These are phyloP conservation scores for Nycticorax nycticorax DNA, from an alignment of 2,113 vertebrate genomes.

Conservation along the genomic window DNA sequence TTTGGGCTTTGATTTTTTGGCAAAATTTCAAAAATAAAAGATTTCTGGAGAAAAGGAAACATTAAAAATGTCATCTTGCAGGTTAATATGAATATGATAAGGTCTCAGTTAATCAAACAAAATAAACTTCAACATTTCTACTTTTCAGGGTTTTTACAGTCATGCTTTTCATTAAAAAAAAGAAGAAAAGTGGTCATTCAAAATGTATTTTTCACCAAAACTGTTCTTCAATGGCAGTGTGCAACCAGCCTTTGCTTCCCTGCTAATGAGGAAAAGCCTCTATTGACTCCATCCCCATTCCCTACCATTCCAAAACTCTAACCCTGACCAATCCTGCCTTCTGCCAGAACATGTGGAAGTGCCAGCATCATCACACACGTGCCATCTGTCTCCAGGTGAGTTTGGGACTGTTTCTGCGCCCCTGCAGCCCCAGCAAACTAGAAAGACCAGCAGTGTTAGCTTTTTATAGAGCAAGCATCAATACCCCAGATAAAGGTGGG, in stretches of 20 bases:
- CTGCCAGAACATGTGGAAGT: fast-evolving
- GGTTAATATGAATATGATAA: not conserved
- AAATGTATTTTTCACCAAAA: not conserved
- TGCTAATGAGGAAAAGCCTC: not conserved
- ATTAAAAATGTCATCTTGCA: not conserved
- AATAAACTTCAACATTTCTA: not conserved
- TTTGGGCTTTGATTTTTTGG: not conserved
- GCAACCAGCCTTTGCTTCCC: not conserved
- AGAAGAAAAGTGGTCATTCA: not conserved
- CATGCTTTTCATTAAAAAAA: not conserved
- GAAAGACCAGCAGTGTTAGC: not conserved
- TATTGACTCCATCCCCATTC: not conserved
- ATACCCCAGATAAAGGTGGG: not conserved
- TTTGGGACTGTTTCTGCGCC: not conserved
- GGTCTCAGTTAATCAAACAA: not conserved
- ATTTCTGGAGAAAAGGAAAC: not conserved
- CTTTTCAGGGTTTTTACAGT: not conserved
- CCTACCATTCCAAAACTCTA: not conserved
- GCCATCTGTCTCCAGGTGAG: not conserved
- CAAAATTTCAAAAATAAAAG: not conserved
- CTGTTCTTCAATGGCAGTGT: not conserved
- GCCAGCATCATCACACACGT: not conserved
- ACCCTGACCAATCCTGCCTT: not conserved
- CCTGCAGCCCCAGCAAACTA: not conserved
- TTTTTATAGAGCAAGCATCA: not conserved